A percentile compares a stretch with the other conserved stretches of the same genome.
phyloP scores from a whole-genome alignment of 2,113 vertebrate genomes.

The Corythoichthys haematopterus region DNA sequence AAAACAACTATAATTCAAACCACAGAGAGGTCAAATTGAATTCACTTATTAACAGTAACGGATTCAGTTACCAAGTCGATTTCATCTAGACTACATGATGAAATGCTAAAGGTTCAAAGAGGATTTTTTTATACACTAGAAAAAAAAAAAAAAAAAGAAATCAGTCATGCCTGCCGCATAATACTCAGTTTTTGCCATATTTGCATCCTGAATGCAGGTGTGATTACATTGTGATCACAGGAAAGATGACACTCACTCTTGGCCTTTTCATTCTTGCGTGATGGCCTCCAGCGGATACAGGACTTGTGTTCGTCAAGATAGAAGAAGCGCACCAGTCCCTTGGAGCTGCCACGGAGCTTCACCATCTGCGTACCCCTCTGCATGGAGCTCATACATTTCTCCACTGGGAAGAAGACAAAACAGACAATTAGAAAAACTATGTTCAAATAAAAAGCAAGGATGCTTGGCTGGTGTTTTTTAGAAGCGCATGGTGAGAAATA shows the following conservation, averaged over 20 bases:
- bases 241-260: conserved; percentile 84
- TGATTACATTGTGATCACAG: background rate
- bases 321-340: conserved; percentile 88
- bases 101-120: background rate
- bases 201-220: conserved; percentile 5
- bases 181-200: background rate
- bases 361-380: conserved; percentile 94
- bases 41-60: background rate
- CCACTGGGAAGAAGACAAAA: conserved; percentile 75
- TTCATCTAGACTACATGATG: background rate
- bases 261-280: conserved; percentile 94
- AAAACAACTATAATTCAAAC: background rate
- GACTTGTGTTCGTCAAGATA: conserved; percentile 93
- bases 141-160: background rate
- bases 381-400: conserved; percentile 95
- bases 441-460: background rate
- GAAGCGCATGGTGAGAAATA: background rate
- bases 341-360: conserved; percentile 90
- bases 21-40: background rate
- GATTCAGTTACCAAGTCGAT: background rate
- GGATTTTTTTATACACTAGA: background rate
- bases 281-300: conserved; percentile 94
- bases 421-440: conserved; percentile 12
- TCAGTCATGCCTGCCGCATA: background rate
- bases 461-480: conserved; percentile 7